Conservation (phyloP, 2,888 invertebrate species). For the Ametastegia equiseti region DNA sequence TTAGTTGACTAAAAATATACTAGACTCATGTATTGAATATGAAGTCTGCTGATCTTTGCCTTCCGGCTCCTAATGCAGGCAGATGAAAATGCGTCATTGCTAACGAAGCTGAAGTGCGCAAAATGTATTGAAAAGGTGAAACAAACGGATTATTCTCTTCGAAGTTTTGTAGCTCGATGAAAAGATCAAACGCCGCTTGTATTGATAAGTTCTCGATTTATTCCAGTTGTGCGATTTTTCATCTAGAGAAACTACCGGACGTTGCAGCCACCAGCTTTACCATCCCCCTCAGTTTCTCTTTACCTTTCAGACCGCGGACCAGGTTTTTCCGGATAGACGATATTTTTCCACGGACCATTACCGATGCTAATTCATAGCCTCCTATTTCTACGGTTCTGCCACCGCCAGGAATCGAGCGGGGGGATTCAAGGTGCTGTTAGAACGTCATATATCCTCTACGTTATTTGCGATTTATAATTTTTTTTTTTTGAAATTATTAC, state of each 20-base stretch:
- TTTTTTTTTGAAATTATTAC: no score
- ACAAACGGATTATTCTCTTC: neutral
- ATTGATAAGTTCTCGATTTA: constrained; percentile 39
- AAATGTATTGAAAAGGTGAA: neutral
- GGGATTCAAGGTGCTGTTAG: constrained; percentile 24
- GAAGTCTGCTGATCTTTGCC: neutral
- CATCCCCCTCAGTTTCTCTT: neutral
- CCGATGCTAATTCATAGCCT: constrained; percentile 50
- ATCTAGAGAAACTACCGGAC: constrained; percentile 22
- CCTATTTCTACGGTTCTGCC: constrained; percentile 52
- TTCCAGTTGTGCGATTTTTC: constrained; percentile 39
- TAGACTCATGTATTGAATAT: neutral
- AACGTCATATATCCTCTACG: neutral
- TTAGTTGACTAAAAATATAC: neutral
- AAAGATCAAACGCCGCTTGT: constrained; percentile 25
- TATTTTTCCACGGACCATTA: constrained; percentile 47
- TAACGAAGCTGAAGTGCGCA: neutral
- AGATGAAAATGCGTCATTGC: neutral
- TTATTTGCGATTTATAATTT: no score
- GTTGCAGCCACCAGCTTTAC: neutral
- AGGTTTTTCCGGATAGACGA: constrained; percentile 42
- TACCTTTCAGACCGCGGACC: constrained; percentile 5
- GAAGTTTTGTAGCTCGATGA: neutral
- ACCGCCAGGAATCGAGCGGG: constrained; percentile 46
- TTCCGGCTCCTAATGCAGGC: constrained; percentile 28